Base-by-base conservation (phyloP, 1,140 invertebrate species). In the Vollenhovia emeryi region DNA sequence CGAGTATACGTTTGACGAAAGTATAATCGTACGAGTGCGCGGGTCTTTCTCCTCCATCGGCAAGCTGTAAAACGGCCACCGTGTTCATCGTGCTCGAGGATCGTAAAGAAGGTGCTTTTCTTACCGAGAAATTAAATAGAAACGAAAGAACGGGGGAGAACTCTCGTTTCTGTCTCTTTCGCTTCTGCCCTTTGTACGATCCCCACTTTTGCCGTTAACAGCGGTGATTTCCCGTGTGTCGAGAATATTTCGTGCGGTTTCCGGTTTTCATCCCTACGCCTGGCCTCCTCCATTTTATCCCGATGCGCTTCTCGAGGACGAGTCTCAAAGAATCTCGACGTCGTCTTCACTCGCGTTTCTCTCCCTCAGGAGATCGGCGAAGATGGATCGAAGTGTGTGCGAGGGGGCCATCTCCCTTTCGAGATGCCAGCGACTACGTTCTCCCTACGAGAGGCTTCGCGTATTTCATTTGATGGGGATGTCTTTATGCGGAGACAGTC, bases 51-150 rank as follows among this genome's bases (percentile, higher is more conserved):
- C 11, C 18, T 71, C 9, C 50, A 5, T 3, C 27, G 24, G 11
- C 55, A 5, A 69, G 40, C 11, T 59, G 8, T 40, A 27, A 43
- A 45, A 73, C 50, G 24, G 62, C 5, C 40, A 13, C 62, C 52
- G 15, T 86, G 78, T 87, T 87, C 89, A 87, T 62, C 85, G 85
- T 87, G 75, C 52, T 89, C 85, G 88, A 89, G 76, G 71, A 87
- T 85, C 80, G 71, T 52, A 43, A 84, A 73, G 33, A 69, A 86
- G 40, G 18, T 52, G 69, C 24, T 33, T 33, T 45, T 24, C 69
- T 55, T 73, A 30, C 27, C 52, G 33, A 55, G 43, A 73, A 82
- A 76, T 21, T 15, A 36, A 57, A 71, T 57, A 40, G 83, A 69
- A 84, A 60, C 11, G 33, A 80, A 33, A 48, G 18, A 86, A 75